Conservation (phyloP, 64 coral and sea anemone species). For the Porites australiensis region DNA sequence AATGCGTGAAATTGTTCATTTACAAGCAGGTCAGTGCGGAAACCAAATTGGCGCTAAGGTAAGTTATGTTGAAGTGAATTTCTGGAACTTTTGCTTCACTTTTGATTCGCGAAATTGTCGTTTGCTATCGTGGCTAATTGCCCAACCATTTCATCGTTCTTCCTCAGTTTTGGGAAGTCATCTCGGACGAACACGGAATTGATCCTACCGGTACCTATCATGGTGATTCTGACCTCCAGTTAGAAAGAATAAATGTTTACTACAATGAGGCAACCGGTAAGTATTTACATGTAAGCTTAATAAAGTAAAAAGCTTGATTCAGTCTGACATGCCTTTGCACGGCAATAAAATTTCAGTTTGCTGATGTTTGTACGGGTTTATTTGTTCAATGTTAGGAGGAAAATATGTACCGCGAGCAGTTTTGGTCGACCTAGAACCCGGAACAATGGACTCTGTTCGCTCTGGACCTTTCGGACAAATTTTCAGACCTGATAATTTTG, state of each 20-base stretch:
- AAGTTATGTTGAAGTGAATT: background rate
- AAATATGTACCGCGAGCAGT: constrained; percentile 81
- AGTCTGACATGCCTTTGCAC: too few species aligned
- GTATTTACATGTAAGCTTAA: background rate
- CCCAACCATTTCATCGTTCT: constrained; percentile 6
- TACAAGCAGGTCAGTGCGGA: constrained; percentile 97
- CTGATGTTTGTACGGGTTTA: background rate
- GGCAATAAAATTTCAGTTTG: too few species aligned
- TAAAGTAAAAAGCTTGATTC: too few species aligned
- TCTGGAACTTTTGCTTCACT: background rate
- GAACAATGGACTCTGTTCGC: constrained; percentile 79
- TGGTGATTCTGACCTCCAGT: constrained; percentile 76
- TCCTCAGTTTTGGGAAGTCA: constrained; percentile 80
- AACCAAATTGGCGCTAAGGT: constrained; percentile 99
- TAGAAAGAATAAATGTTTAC: constrained; percentile 82
- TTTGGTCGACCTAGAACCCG: constrained; percentile 75
- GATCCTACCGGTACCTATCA: constrained; percentile 83
- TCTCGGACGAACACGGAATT: constrained; percentile 82
- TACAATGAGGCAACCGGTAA: constrained; percentile 85
- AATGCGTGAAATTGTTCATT: constrained; percentile 99
- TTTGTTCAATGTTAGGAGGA: constrained; percentile 39
- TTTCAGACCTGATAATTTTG: constrained; percentile 81
- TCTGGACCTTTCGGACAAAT: constrained; percentile 86
- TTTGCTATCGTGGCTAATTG: too few species aligned
- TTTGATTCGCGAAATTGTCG: background rate